Conservation (phyloP, 2,797 vertebrate genomes). For the Oreochromis grahami region DNA sequence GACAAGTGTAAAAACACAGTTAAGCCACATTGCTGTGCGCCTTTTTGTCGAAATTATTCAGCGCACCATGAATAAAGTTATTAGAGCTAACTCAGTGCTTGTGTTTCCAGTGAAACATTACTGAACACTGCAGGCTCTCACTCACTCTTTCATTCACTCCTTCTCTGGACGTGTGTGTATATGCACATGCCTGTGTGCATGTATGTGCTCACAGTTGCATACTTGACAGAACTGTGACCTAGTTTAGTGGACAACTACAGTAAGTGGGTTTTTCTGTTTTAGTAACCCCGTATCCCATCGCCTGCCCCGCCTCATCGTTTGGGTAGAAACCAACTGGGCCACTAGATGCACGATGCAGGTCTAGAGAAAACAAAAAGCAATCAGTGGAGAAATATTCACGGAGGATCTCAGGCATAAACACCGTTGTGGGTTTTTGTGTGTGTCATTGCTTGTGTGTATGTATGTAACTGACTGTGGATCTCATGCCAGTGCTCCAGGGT, state of each 20-base stretch:
- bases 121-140: constrained; percentile 35
- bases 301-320: constrained; percentile 23
- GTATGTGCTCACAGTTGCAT: constrained; percentile 66
- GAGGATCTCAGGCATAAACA: constrained; percentile 39
- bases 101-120: constrained; percentile 47
- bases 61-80: constrained; percentile 58
- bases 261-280: constrained; percentile 78
- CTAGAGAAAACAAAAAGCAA: constrained; percentile 13
- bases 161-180: constrained; percentile 22
- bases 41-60: constrained; percentile 38
- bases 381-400: constrained; percentile 38
- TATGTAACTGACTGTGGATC: constrained; percentile 14
- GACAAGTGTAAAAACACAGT: not conserved
- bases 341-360: constrained; percentile 8
- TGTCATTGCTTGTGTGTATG: not conserved
- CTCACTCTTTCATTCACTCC: constrained; percentile 6
- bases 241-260: constrained; percentile 73
- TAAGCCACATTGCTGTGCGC: not conserved
- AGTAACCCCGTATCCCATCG: constrained; percentile 41
- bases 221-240: constrained; percentile 80
- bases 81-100: constrained; percentile 63
- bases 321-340: constrained; percentile 34
- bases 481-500: constrained; percentile 63
- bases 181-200: not conserved
- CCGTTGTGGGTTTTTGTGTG: constrained; percentile 5